Base-by-base conservation (phyloP, 2,888 invertebrate genomes). In the Lymantria monacha region DNA sequence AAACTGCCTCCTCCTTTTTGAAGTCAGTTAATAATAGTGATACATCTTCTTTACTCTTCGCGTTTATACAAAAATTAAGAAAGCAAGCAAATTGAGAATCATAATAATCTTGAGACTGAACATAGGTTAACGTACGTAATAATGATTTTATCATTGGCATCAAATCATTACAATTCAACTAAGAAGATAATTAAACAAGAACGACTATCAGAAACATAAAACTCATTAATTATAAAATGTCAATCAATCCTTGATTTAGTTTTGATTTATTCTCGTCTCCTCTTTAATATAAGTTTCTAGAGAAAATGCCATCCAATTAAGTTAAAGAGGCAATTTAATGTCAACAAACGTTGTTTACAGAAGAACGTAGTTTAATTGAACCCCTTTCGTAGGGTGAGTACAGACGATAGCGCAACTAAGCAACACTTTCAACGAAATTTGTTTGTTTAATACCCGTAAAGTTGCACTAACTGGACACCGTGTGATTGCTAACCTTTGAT, bases 301-400 rank as follows among this genome's bases (percentile, higher is more conserved):
- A 72, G 67, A 76, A 75, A 79, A 75, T 72, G 73, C 66, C 58
- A 68, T 74, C 74, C 80, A 84, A 83, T 87, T 83, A 83, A 81
- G 78, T 65, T 76, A 73, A 81, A 71, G 64, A 81, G 77, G 71
- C 79, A 78, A 78, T 85, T 83, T 72, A 69, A 74, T 63, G 67
- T 66, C 68, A 66, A 67, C 67, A 52, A 62, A 57, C 59, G 68
- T 71, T 77, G 76, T 76, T 79, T 75, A 73, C 70, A 73, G 76
- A 80, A 73, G 72, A 65, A 61, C 60, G 57, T 70, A 61, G 48
- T 79, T 80, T 80, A 79, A 84, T 79, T 78, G 75, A 69, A 76
- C 70, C 69, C n/a, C 74, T 53, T 73, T 68, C 57, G 49, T 51
- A 66, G 46, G 45, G 43, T 42, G 46, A 48, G 46, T 51, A 48